Base-by-base conservation (phyloP, 2,888 invertebrate genomes). In the Polyommatus icarus region DNA sequence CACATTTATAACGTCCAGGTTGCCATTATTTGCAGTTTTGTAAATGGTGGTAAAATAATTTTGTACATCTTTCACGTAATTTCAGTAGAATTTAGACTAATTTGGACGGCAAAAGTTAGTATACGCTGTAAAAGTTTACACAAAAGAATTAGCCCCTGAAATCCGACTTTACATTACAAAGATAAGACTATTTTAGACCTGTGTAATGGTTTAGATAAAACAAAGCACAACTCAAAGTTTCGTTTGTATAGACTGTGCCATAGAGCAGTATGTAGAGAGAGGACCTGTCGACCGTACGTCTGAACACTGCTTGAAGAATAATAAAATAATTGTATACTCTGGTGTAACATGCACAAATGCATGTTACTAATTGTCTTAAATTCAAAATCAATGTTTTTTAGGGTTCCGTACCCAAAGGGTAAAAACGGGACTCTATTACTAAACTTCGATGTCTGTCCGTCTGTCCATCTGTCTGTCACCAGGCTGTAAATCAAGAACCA, bases 171-270 rank as follows among this genome's bases (percentile, higher is more conserved):
- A 67, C 67, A 67, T 67, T 67, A 67, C 72, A 72, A 72, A 72
- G 36, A 72, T 40, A 36, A 72, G 40, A 40, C 72, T 72, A 72
- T 46, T 73, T 40, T 73, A 46, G 75, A 50, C 75, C 75, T 29
- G 50, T 24, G 20, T 50, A 20, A 75, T 46, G 75, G 75, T 75
- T 75, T 75, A 75, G 75, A 75, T 75, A 75, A 75, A 75, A 54
- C 50, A 50, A 29, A 75, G 46, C 50, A 75, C 75, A 46, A 20
- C 29, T 24, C 50, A 75, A 75, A 50, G 75, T 75, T 75, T 75
- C 75, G 24, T 50, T 24, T 50, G 46, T 75, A 54, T 83, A 81
- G 77, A 79, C 78, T 75, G 32, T 20, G n/a, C 75, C 78, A 59
- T 15, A 67, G 67, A 67, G 18, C 29, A 32, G 12, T 61, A n/a